phyloP scores from a whole-genome alignment of 1,140 invertebrate species.

The Lucilia cuprina region DNA sequence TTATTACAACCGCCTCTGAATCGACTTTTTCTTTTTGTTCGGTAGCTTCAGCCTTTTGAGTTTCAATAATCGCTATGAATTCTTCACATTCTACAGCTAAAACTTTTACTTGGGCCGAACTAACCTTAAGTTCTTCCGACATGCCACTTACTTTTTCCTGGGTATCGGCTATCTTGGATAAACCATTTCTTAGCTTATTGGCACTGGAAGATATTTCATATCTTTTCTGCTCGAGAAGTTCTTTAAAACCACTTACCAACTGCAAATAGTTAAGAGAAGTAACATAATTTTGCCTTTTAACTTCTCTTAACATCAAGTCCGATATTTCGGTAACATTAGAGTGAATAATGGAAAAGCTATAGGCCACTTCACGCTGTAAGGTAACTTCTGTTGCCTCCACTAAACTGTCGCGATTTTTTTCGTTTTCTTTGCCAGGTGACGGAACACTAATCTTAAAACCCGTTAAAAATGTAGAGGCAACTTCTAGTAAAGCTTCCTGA shows the following conservation, averaged over 20 bases:
- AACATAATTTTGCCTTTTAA: slow-evolving; percentile 84
- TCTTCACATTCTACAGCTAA: slow-evolving; percentile 63
- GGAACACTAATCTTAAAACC: slow-evolving; percentile 72
- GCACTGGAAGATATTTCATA: slow-evolving; percentile 72
- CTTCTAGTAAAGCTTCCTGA: slow-evolving; percentile 82
- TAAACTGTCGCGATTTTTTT: slow-evolving; percentile 63
- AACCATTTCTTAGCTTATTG: slow-evolving; percentile 76
- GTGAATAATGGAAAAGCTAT: slow-evolving; percentile 80
- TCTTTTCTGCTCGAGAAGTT: slow-evolving; percentile 78
- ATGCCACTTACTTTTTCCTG: slow-evolving; percentile 78
- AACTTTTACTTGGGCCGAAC: slow-evolving; percentile 70
- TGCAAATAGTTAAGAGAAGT: slow-evolving; percentile 86
- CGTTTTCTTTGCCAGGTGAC: slow-evolving; percentile 67
- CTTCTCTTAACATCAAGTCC: slow-evolving; percentile 74
- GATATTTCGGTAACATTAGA: slow-evolving; percentile 76
- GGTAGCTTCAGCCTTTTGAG: slow-evolving; percentile 80
- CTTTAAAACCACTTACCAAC: slow-evolving; percentile 81
- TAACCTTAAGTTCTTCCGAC: slow-evolving; percentile 78
- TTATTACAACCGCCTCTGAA: slow-evolving; percentile 73
- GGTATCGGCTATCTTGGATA: slow-evolving; percentile 81
- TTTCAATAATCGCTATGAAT: slow-evolving; percentile 76
- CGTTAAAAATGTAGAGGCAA: slow-evolving; percentile 75
- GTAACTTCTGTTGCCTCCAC: slow-evolving; percentile 68
- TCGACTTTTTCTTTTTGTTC: slow-evolving; percentile 76
- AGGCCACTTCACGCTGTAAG: slow-evolving; percentile 70